These are phyloP conservation scores for Apostichopus leukothele DNA, from an alignment of 53 echinoderm and acorn worm species.

Conservation along the genomic window DNA sequence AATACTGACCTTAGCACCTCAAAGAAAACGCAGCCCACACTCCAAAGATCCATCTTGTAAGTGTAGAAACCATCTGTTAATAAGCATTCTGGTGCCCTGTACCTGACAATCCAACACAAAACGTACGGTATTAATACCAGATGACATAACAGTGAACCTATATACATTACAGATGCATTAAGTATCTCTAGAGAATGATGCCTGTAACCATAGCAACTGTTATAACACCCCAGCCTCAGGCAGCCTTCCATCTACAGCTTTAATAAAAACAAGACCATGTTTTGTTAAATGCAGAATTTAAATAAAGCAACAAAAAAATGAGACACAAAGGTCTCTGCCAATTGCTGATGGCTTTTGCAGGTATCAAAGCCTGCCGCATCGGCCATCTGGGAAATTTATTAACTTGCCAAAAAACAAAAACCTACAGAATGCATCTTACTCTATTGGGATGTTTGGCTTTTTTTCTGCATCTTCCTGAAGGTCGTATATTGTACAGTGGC, in stretches of 20 bases:
- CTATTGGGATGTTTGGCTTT: background rate
- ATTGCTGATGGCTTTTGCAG: background rate
- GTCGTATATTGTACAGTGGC: background rate
- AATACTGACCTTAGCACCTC: constrained; percentile 87
- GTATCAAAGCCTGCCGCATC: background rate
- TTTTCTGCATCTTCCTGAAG: background rate
- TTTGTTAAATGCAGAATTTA: background rate
- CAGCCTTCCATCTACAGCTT: background rate
- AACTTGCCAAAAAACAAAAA: background rate
- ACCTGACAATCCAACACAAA: constrained; percentile 53
- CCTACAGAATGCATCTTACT: background rate
- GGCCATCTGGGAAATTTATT: background rate
- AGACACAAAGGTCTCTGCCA: background rate
- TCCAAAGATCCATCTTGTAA: constrained; percentile 99
- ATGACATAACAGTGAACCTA: background rate
- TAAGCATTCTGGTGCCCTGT: constrained; percentile 96
- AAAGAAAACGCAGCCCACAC: constrained; percentile 98
- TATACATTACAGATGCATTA: background rate
- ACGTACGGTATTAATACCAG: background rate
- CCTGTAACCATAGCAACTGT: constrained; percentile 3
- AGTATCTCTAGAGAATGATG: background rate
- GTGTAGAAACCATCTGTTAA: constrained; percentile 96
- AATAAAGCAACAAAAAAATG: background rate
- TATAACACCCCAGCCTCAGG: background rate
- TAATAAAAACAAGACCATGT: background rate